phyloP scores from a whole-genome alignment of 2,888 invertebrate species.

The Lithosia quadra region DNA sequence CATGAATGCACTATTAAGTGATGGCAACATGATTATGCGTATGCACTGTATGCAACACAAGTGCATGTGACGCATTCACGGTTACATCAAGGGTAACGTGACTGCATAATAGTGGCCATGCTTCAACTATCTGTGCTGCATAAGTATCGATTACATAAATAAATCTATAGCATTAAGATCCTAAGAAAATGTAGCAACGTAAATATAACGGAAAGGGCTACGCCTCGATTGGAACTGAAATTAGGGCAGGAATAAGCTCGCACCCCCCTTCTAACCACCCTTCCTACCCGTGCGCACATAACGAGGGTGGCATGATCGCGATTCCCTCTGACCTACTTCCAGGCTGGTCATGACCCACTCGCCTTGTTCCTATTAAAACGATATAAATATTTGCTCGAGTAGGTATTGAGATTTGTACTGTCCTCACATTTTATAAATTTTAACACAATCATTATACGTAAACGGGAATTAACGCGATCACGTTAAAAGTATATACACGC shows the following conservation, averaged over 20 bases:
- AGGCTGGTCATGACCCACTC: constrained; percentile 74
- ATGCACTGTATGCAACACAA: constrained; percentile 61
- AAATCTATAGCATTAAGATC: neutral
- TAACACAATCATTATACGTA: too few relatives aligned
- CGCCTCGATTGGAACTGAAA: constrained; percentile 30
- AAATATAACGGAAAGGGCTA: neutral
- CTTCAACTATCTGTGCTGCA: too few relatives aligned
- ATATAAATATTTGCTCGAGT: constrained; percentile 22
- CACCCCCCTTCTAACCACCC: constrained; percentile 32
- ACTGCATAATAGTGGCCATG: constrained; percentile 40
- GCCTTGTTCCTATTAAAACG: constrained; percentile 40
- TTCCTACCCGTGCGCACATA: constrained; percentile 34
- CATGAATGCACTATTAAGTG: constrained; percentile 65
- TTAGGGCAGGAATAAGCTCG: constrained; percentile 57
- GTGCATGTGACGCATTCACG: constrained; percentile 60
- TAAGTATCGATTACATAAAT: too few relatives aligned
- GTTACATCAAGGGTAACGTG: constrained; percentile 62
- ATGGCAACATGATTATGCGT: constrained; percentile 59
- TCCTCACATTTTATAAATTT: constrained; percentile 3
- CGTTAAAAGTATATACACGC: too few relatives aligned
- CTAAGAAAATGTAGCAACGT: neutral
- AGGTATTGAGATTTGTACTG: constrained; percentile 5
- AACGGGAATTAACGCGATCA: too few relatives aligned
- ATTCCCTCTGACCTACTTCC: constrained; percentile 75
- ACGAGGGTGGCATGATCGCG: constrained; percentile 59